Percentiles rank a stretch among this genome's conserved stretches.
Evolutionary conservation across 2,113 vertebrate genomes (phyloP).

Genomic region (Hydrolagus affinis): DNA sequence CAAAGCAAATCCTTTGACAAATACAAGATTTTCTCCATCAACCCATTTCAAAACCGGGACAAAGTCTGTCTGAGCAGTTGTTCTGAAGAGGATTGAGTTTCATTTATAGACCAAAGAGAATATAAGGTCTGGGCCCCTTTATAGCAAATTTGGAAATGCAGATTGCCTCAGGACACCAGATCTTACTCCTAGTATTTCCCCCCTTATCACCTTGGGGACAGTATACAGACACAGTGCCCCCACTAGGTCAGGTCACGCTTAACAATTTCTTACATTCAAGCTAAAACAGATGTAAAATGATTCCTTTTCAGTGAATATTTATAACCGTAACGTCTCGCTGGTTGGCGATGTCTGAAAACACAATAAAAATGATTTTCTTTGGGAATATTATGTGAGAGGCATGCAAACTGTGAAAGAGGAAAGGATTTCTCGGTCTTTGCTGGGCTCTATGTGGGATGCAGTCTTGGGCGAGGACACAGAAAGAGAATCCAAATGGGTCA

Average conservation of each 20-base stretch:
- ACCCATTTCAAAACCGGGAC: not conserved
- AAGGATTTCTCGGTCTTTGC: not conserved
- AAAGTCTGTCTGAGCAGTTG: constrained; percentile 4
- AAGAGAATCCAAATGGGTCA: not conserved
- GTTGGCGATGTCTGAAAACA: not conserved
- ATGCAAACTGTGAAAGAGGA: not conserved
- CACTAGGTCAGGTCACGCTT: not conserved
- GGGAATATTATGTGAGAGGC: not conserved
- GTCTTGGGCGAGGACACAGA: not conserved
- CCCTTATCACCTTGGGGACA: not conserved
- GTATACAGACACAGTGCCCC: not conserved
- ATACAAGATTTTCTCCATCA: not conserved
- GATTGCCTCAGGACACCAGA: not conserved
- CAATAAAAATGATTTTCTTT: not conserved
- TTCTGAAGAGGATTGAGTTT: not conserved
- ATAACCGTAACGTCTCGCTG: not conserved
- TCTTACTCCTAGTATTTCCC: not conserved
- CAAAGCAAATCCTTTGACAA: not conserved
- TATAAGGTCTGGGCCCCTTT: not conserved
- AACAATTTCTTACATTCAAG: not conserved
- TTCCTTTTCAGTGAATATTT: not conserved
- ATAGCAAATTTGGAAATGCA: not conserved
- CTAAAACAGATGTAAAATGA: not conserved
- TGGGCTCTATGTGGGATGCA: not conserved
- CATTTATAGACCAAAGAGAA: not conserved